These are phyloP conservation scores for Medauroidea extradentata DNA, from an alignment of 1,140 invertebrate species.

Conservation along the genomic window DNA sequence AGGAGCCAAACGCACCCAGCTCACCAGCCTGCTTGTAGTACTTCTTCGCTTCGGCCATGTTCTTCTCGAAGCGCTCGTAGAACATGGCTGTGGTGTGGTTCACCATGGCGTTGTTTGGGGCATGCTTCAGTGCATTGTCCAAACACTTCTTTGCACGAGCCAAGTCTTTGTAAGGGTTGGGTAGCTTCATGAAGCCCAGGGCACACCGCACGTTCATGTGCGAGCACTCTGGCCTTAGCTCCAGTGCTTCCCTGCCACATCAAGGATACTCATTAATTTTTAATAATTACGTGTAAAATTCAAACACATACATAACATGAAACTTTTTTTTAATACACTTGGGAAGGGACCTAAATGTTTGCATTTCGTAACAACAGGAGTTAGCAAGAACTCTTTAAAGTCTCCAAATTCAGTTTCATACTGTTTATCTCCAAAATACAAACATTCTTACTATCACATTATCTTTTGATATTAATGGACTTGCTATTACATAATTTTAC, in stretches of 20 bases:
- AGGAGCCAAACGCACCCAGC: constrained; percentile 2
- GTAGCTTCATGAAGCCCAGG: constrained; percentile 9
- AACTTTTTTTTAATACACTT: too few relatives aligned
- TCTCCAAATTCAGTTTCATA: too few relatives aligned
- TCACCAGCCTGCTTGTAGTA: constrained; percentile 6
- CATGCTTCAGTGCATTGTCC: not conserved
- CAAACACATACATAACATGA: too few relatives aligned
- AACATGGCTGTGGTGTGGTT: not conserved
- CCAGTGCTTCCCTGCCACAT: not conserved
- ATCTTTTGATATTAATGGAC: too few relatives aligned
- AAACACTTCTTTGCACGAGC: constrained; percentile 1
- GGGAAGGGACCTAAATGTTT: too few relatives aligned
- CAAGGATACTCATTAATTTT: too few relatives aligned
- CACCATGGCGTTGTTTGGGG: constrained; percentile 10
- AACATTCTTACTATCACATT: too few relatives aligned
- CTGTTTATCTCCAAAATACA: too few relatives aligned
- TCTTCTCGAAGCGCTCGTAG: not conserved
- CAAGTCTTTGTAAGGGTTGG: constrained; percentile 1
- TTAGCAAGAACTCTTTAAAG: too few relatives aligned
- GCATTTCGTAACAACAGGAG: too few relatives aligned
- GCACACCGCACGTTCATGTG: constrained; percentile 9
- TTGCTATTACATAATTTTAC: too few relatives aligned
- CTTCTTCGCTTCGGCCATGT: constrained; percentile 1
- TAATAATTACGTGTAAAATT: too few relatives aligned
- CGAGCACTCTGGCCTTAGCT: not conserved